Percentiles rank a stretch among this genome's conserved stretches.
Conservation (phyloP, 2,888 invertebrate species). For the Ormyrus thymus region DNA sequence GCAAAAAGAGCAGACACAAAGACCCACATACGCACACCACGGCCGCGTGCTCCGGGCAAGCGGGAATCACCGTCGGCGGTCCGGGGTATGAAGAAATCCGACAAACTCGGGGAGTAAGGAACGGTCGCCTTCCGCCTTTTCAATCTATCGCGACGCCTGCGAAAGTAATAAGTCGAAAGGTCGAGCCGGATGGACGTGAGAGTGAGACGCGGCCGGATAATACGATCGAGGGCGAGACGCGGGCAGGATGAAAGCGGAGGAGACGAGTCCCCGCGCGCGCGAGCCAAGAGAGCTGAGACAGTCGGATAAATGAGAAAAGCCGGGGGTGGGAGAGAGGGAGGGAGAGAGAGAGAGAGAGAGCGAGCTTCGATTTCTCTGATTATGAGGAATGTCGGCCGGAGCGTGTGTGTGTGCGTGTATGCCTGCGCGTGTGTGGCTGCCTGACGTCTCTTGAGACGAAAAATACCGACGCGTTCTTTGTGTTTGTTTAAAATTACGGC, state of each 20-base stretch:
- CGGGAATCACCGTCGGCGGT: too few species aligned
- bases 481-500: neutral
- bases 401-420: neutral
- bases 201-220: neutral
- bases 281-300: conserved; percentile 33
- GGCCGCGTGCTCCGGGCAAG: too few species aligned
- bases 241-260: conserved; percentile 31
- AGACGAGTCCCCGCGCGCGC: neutral
- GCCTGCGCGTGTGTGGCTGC: neutral
- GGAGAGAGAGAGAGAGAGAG: neutral
- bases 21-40: too few species aligned
- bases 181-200: conserved; percentile 51
- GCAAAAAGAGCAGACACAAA: too few species aligned
- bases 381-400: neutral
- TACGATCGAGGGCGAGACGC: conserved; percentile 36
- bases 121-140: conserved; percentile 31
- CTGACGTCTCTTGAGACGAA: too few species aligned
- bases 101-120: neutral
- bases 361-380: conserved; percentile 47
- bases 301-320: conserved; percentile 51
- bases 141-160: conserved; percentile 60
- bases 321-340: too few species aligned
- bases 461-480: too few species aligned
- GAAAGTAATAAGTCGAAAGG: conserved; percentile 63
- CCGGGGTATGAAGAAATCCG: neutral